Base-by-base conservation (phyloP, 2,113 vertebrate genomes). In the Grammomys surdaster region DNA sequence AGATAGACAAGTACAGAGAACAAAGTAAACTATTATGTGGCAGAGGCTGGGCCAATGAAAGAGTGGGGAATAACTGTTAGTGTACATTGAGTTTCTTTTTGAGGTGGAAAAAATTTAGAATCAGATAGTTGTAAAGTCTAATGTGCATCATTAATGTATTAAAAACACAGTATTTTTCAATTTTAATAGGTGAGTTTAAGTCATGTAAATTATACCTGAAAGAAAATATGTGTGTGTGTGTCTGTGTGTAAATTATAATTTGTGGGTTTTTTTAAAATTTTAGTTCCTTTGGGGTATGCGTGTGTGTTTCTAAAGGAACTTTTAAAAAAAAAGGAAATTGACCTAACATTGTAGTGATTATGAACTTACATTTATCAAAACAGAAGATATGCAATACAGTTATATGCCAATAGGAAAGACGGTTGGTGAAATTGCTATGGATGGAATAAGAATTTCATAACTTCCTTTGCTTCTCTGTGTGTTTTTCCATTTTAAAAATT, bases 401-500 rank as follows among this genome's bases (percentile, higher is more conserved):
- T 76, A 58, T 56, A 48, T 60, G 33, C 65, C 72, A 72, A 73
- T 81, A 40, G 81, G 43, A 91, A 80, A 65, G 48, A 54, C 31
- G 36, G 36, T 63, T 73, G 11, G 82, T 72, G 65, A 11, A 75
- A 33, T 95, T 96, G 81, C 17, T 40, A 78, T 85, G 70, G 46
- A 73, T 88, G 13, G 43, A 89, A 92, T 90, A 85, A 90, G 51
- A 81, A 86, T 81, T 94, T 87, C 73, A 11, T 6, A n/a, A 94
- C 75, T 89, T 95, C 89, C 33, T 90, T 36, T 82, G 14, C 36
- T 94, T 96, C 48, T 92, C 3, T 94, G 2, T 91, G 75, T 58
- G 84, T 89, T 93, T 95, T 95, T 11, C 19, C 75, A 91, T 58
- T 77, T 75, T 82, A 93, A 69, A 92, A 63, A 70, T 65, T 76